Evolutionary conservation across 2,888 invertebrate species (phyloP).

Genomic region (Luffia ferchaultella): DNA sequence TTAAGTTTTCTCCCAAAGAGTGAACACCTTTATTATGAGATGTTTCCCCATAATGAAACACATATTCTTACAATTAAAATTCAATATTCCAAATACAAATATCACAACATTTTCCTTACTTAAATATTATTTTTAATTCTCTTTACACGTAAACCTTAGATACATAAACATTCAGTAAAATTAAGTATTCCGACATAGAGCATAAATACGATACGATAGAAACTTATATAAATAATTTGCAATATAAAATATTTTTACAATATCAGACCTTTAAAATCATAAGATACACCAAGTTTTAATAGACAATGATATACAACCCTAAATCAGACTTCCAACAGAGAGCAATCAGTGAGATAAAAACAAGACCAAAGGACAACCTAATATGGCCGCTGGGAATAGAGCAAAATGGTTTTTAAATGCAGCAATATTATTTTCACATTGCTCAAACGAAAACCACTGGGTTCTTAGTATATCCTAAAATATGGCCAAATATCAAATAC

Average conservation of each 20-base stretch:
- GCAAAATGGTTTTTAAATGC: neutral
- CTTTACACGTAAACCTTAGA: slow-evolving; percentile 55
- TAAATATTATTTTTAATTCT: slow-evolving; percentile 44
- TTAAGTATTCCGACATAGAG: slow-evolving; percentile 1
- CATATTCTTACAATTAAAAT: neutral
- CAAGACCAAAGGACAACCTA: slow-evolving; percentile 14
- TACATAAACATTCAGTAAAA: slow-evolving; percentile 31
- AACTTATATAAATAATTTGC: slow-evolving; percentile 37
- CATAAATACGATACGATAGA: slow-evolving; percentile 29
- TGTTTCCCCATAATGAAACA: neutral
- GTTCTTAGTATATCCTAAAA: too few relatives aligned
- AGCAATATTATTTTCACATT: too few relatives aligned
- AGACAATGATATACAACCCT: slow-evolving; percentile 2
- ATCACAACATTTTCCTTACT: slow-evolving; percentile 63
- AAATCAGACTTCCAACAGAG: slow-evolving; percentile 1
- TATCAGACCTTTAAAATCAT: neutral
- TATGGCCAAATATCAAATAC: slow-evolving; percentile 39
- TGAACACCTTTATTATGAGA: too few relatives aligned
- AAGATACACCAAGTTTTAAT: slow-evolving; percentile 1
- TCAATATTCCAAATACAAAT: slow-evolving; percentile 65
- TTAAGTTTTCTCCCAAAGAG: too few relatives aligned
- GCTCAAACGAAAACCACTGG: too few relatives aligned
- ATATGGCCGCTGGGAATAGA: slow-evolving; percentile 56
- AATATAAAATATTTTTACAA: slow-evolving; percentile 21
- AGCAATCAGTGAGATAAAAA: too few relatives aligned